Conservation (phyloP, 1,140 invertebrate species). For the Ceratosolen fusciceps region DNA sequence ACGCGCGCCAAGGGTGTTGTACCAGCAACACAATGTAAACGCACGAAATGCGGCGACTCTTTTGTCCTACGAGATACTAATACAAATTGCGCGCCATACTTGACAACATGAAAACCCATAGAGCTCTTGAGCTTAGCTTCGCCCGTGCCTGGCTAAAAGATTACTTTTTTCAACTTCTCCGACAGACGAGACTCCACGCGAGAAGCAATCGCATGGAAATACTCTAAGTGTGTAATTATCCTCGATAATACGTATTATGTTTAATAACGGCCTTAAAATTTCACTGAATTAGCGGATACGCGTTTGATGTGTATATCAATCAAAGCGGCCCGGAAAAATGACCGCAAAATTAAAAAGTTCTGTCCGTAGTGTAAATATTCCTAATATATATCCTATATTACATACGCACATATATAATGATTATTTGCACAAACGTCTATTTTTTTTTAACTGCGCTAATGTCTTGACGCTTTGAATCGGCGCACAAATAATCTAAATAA, state of each 20-base stretch:
- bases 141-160: background rate
- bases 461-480: too few relatives aligned
- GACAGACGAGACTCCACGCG: background rate
- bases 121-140: background rate
- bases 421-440: too few relatives aligned
- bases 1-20: background rate
- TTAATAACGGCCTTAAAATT: slow-evolving; percentile 20
- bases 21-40: background rate
- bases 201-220: slow-evolving; percentile 11
- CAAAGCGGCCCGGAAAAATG: background rate
- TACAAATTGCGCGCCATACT: background rate
- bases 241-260: slow-evolving; percentile 22
- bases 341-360: background rate
- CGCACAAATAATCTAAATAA: too few relatives aligned
- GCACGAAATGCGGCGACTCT: slow-evolving; percentile 10
- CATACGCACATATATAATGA: too few relatives aligned
- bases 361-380: background rate
- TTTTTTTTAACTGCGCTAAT: too few relatives aligned
- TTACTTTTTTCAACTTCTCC: slow-evolving; percentile 2
- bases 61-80: slow-evolving; percentile 1
- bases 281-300: background rate
- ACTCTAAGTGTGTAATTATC: slow-evolving; percentile 3
- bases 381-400: background rate
- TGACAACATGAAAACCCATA: background rate
- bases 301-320: slow-evolving; percentile 27